Evolutionary conservation across 2,113 vertebrate genomes (phyloP), one percentile per base, ranked within the genome.

Genomic region (Scartelaos histophorus): DNA sequence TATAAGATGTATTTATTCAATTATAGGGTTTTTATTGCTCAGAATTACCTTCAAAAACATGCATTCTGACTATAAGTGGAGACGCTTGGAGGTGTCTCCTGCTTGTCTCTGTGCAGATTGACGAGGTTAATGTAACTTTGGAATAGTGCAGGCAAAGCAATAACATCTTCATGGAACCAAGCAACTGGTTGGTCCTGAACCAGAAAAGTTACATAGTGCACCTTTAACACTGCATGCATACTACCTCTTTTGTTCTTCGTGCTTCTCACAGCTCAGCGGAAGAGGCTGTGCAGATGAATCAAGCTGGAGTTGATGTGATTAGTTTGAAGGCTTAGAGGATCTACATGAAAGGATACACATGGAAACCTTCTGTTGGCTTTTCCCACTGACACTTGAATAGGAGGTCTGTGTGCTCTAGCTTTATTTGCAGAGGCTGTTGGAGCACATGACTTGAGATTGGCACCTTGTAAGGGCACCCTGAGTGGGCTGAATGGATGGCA

Each of bases 301-400:
- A 87, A 78, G 79, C 79, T 78, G 74, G 66, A 83, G 85, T 76
- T 80, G 71, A 83, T 78, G 82, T 85, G 82, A 84, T 85, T 81
- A 85, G 80, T 88, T 86, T 75, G 70, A 83, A 81, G 76, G 82
- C 81, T 89, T 87, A 86, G 76, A 76, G 86, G 86, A 84, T 86
- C 69, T 66, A 86, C 80, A 88, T 86, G 82, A 88, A 88, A 82
- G 86, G 79, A 79, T 79, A 74, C 76, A 82, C 79, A 75, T 75
- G 74, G 79, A 87, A 87, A 79, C 81, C 72, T 74, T 89, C 79
- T 87, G 87, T 85, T 87, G 85, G 82, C 79, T 83, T 85, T 89
- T 89, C 85, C 82, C 82, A 87, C 84, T 87, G 84, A 86, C 82
- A 79, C 61, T 74, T 84, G 83, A 88, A 85, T 76, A 80, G 83